A percentile compares a stretch with the other conserved stretches of the same genome.
phyloP scores from a whole-genome alignment of 2,113 vertebrate genomes.

The Sakesphorus luctuosus region DNA sequence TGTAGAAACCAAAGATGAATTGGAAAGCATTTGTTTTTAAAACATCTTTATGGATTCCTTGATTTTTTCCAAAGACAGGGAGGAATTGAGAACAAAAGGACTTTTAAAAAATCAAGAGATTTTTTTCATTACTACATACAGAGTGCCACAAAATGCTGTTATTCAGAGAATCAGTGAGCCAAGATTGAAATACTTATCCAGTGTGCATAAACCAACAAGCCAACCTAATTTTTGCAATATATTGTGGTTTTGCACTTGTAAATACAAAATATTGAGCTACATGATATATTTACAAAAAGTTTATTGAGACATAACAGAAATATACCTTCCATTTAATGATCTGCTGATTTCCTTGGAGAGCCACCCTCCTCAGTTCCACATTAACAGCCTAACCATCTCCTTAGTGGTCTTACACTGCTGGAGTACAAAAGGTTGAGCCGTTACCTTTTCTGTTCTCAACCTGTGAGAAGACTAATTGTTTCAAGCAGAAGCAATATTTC shows the following conservation, averaged over 20 bases:
- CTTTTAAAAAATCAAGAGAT: background rate
- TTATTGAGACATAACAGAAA: background rate
- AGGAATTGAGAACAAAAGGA: background rate
- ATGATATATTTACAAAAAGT: background rate
- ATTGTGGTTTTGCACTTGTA: background rate
- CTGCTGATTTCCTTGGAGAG: background rate
- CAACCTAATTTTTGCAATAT: slow-evolving; percentile 32
- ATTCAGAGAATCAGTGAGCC: background rate
- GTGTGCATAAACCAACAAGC: background rate
- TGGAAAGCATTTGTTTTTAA: background rate
- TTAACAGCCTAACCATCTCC: background rate
- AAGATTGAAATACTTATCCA: background rate
- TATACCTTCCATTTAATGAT: background rate
- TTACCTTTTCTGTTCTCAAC: background rate
- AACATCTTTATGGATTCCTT: background rate
- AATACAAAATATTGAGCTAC: slow-evolving; percentile 34
- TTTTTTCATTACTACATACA: background rate
- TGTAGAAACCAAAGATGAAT: background rate
- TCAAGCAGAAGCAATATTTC: background rate
- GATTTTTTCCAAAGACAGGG: background rate
- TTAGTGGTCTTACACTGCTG: background rate
- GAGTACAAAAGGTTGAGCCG: background rate
- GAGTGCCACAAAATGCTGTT: background rate
- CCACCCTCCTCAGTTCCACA: background rate
- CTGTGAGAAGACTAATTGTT: background rate